These are phyloP conservation scores for Corapipo altera DNA, from an alignment of 2,113 vertebrate genomes.

Conservation along the genomic window DNA sequence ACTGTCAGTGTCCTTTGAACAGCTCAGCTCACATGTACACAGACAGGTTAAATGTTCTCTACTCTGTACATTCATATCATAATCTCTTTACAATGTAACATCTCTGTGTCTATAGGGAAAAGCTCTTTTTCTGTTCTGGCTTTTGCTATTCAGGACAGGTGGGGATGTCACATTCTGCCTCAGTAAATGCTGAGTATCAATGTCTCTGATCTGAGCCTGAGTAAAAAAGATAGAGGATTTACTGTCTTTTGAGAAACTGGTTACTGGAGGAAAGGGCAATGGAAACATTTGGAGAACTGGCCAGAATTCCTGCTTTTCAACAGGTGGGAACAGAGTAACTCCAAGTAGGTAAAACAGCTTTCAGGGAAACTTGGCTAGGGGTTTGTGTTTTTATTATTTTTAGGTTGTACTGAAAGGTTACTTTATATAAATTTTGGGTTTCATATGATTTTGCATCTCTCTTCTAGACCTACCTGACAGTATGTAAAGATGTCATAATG, in stretches of 20 bases:
- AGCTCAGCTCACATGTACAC: background rate
- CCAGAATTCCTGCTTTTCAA: background rate
- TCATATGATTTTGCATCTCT: background rate
- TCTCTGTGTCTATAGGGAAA: background rate
- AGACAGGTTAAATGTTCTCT: background rate
- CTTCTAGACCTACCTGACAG: slow-evolving; percentile 79
- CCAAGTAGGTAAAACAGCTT: background rate
- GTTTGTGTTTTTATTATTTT: background rate
- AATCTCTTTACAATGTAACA: background rate
- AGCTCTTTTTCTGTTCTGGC: background rate
- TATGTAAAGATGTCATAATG: slow-evolving; percentile 84
- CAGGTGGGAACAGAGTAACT: background rate
- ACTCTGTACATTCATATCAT: background rate
- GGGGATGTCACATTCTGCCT: background rate
- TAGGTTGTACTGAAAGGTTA: background rate
- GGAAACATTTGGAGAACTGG: background rate
- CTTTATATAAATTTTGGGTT: background rate
- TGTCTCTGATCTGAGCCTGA: background rate
- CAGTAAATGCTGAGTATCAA: background rate
- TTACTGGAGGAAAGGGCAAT: background rate
- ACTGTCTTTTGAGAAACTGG: background rate
- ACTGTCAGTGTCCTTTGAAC: background rate
- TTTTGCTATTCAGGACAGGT: background rate
- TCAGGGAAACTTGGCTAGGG: background rate
- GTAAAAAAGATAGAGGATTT: background rate